Evolutionary conservation across 2,797 vertebrate genomes (phyloP), one percentile per base, ranked within the genome.

Genomic region (Enteromius mattozi): DNA sequence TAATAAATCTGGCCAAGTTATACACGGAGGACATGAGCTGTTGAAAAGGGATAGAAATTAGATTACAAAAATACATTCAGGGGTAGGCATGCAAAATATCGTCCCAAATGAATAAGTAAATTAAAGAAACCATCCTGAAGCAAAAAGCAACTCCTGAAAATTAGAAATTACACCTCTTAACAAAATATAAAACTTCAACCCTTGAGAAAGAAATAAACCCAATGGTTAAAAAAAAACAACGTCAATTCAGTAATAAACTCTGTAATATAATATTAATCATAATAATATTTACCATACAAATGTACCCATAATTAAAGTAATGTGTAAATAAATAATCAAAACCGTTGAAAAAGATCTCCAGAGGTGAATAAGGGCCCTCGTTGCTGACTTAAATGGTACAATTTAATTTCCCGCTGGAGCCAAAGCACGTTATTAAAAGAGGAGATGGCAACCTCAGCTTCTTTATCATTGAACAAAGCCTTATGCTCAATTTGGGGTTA

Each of bases 1-100:
- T 45, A 78, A 33, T 79, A 47, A 79, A 33, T 40, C 42, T 47
- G 40, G 27, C 77, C 42, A 59, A 77, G 74, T 40, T 54, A 40
- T 59, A 16, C 24, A 79, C 77, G 5, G 40, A 45, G 24, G 37
- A 45, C 9, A 42, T 13, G 16, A 33, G 9, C 3, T 7, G 24
- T 30, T 45, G 24, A 72, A 45, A 72, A 47, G n/a, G 71, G 17
- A 74, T 65, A 27, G 1, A 40, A 49, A 74, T 6, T 45, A 24
- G 68, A 75, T 42, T 45, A 24, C 12, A 7, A 35, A 33, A 40
- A 77, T 2, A 27, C 21, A 56, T 42, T 40, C 7, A 59, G 13
- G 6, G 35, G 2, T 16, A 45, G 76, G 24, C n/a, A 63, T 78
- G n/a, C 40, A 63, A 45, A 42, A 63, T 42, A 65, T 65, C 24